A percentile compares a stretch with the other conserved stretches of the same genome.
Evolutionary conservation across 2,888 invertebrate genomes (phyloP).

Genomic region (Cheilosia pagana): DNA sequence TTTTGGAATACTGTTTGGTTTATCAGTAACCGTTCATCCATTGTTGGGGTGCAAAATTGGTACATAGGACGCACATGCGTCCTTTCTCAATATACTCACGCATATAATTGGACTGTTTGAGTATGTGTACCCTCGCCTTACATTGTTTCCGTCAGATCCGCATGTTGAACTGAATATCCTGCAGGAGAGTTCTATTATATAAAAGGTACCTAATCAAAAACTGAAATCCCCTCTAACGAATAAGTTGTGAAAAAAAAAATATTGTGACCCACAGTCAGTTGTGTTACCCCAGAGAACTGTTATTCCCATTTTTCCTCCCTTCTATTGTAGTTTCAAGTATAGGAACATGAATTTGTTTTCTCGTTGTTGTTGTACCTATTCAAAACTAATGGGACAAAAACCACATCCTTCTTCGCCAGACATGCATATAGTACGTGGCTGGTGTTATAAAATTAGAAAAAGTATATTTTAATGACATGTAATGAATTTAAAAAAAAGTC

Average conservation of each 20-base stretch:
- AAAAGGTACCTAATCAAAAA: neutral
- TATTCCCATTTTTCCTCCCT: constrained; percentile 10
- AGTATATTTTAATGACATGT: neutral
- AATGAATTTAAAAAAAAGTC: neutral
- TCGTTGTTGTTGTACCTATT: neutral
- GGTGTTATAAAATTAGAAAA: neutral
- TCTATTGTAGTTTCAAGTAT: constrained; percentile 4
- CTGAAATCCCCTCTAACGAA: neutral
- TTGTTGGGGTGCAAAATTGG: constrained; percentile 54
- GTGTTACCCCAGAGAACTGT: constrained; percentile 11
- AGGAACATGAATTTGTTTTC: neutral
- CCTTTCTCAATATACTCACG: constrained; percentile 28
- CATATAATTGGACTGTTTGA: constrained; percentile 1
- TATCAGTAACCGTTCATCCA: constrained; percentile 15
- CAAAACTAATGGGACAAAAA: constrained; percentile 2
- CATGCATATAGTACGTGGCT: neutral
- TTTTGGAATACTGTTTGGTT: constrained; percentile 16
- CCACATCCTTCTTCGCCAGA: neutral
- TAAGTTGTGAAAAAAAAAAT: neutral
- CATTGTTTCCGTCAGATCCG: constrained; percentile 22
- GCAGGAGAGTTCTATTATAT: constrained; percentile 8
- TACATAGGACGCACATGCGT: constrained; percentile 55
- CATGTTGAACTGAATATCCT: constrained; percentile 38
- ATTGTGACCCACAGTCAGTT: constrained; percentile 8
- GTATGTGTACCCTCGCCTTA: neutral